These are phyloP conservation scores for Acropora tenuis DNA, from an alignment of 64 coral and sea anemone genomes.

Conservation along the genomic window DNA sequence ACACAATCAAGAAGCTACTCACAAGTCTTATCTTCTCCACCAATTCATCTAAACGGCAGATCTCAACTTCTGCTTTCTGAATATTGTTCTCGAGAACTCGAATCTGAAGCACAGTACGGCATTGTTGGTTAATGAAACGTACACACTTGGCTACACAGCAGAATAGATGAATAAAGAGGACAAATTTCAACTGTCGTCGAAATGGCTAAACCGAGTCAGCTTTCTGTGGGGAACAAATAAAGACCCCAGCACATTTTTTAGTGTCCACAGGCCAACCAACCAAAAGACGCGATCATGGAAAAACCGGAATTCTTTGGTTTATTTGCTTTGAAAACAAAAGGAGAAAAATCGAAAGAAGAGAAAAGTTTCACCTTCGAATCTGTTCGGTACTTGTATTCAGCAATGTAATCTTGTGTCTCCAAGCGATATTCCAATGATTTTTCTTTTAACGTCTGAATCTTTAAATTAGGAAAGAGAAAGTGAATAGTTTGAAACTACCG, in stretches of 20 bases:
- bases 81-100: slow-evolving; percentile 71
- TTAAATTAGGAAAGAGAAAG: background rate
- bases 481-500: background rate
- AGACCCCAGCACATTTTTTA: too few species aligned
- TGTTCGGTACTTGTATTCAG: slow-evolving; percentile 64
- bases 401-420: slow-evolving; percentile 67
- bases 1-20: background rate
- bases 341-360: background rate
- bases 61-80: slow-evolving; percentile 82
- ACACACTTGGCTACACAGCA: too few species aligned
- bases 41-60: slow-evolving; percentile 69
- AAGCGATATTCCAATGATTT: slow-evolving; percentile 75
- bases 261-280: too few species aligned
- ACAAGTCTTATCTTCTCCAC: slow-evolving; percentile 83
- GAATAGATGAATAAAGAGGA: too few species aligned
- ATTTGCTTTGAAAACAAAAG: background rate
- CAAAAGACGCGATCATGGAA: too few species aligned
- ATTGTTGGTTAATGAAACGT: too few species aligned
- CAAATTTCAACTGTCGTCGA: too few species aligned
- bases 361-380: slow-evolving; percentile 47
- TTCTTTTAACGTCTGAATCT: slow-evolving; percentile 83
- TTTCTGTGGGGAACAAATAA: too few species aligned
- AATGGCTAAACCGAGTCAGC: too few species aligned
- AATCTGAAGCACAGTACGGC: slow-evolving; percentile 41
- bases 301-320: background rate